phyloP scores from a whole-genome alignment of 2,797 vertebrate genomes.

The Triplophysa yarkandensis region DNA sequence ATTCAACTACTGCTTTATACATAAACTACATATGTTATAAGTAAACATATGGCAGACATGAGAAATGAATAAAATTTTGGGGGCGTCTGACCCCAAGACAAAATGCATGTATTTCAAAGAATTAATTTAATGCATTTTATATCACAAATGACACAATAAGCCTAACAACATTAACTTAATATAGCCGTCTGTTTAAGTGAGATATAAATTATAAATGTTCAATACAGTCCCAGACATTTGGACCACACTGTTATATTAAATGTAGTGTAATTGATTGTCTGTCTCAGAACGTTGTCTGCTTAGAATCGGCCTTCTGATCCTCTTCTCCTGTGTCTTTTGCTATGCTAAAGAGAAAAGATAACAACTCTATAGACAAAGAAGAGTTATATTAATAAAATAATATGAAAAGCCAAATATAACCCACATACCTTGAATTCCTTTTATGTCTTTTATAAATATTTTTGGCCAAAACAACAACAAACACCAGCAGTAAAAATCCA shows the following conservation, averaged over 20 bases:
- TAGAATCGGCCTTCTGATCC: slow-evolving; percentile 14
- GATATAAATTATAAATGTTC: neutral
- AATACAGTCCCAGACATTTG: neutral
- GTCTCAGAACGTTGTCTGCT: slow-evolving; percentile 29
- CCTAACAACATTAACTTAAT: slow-evolving; percentile 12
- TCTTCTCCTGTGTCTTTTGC: neutral
- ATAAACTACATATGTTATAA: neutral
- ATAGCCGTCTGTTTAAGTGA: neutral
- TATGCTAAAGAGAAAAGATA: slow-evolving; percentile 14
- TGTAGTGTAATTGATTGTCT: neutral
- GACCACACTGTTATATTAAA: neutral
- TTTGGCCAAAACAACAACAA: slow-evolving; percentile 37
- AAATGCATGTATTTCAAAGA: neutral
- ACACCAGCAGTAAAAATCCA: slow-evolving; percentile 60
- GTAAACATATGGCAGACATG: neutral
- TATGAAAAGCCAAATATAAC: neutral
- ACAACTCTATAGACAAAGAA: neutral
- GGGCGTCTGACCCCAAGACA: neutral
- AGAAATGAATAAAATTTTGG: neutral
- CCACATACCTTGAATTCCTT: slow-evolving; percentile 48
- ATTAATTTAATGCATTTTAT: neutral
- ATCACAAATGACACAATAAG: neutral
- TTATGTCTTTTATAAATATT: slow-evolving; percentile 45
- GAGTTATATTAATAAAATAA: neutral
- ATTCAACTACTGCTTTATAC: neutral